A percentile compares a stretch with the other conserved stretches of the same genome.
These are phyloP conservation scores for Himalopsyche kuldschensis DNA, from an alignment of 2,888 invertebrate species.

Conservation along the genomic window DNA sequence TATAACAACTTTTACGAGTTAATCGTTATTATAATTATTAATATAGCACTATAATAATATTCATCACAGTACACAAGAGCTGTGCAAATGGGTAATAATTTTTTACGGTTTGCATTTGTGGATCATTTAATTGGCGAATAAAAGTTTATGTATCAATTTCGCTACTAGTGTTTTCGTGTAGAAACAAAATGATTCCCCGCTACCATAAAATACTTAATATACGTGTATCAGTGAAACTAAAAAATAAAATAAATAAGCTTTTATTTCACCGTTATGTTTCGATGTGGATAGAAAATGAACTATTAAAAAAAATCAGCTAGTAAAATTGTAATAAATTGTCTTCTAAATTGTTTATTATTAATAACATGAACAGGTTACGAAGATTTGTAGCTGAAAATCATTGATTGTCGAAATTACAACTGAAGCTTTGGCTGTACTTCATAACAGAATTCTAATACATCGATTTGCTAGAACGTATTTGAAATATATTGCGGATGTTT, in stretches of 20 bases:
- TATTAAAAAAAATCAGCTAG: background rate
- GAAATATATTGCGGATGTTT: no score
- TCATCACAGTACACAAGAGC: background rate
- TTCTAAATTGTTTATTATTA: no score
- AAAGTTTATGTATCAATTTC: background rate
- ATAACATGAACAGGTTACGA: no score
- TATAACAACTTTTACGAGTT: background rate
- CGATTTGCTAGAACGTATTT: no score
- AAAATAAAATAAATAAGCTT: background rate
- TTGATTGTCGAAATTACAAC: no score
- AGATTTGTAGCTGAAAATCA: no score
- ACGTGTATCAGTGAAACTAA: background rate
- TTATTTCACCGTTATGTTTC: background rate
- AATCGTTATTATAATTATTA: background rate
- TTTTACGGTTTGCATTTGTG: background rate
- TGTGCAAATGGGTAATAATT: background rate
- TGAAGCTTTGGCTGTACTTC: no score
- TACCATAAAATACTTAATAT: background rate
- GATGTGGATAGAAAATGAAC: background rate
- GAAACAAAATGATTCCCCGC: background rate
- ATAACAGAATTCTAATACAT: no score
- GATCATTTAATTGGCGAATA: background rate
- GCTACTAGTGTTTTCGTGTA: background rate
- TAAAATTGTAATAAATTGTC: no score
- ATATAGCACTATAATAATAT: background rate